These are phyloP conservation scores for Sylvia atricapilla DNA, from an alignment of 2,113 vertebrate species.

Conservation along the genomic window DNA sequence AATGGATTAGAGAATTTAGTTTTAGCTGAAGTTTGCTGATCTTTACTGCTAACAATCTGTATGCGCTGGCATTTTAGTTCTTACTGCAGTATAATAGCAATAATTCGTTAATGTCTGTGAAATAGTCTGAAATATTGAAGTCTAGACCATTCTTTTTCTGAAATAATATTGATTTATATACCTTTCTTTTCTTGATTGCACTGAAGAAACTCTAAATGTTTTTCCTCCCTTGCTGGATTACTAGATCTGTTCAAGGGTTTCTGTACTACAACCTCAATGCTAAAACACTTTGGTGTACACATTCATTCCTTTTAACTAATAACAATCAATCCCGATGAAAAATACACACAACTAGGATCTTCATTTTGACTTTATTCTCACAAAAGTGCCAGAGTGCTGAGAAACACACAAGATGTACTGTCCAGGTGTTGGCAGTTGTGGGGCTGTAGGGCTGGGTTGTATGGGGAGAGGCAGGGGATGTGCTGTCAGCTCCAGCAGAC, in stretches of 20 bases:
- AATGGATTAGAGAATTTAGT: background rate
- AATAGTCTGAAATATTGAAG: background rate
- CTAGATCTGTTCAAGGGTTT: background rate
- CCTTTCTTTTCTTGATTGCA: background rate
- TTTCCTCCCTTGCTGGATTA: background rate
- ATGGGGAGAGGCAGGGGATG: background rate
- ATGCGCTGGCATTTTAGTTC: background rate
- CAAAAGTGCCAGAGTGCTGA: background rate
- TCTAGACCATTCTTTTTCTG: background rate
- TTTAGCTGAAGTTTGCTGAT: background rate
- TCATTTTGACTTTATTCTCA: background rate
- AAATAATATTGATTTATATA: background rate
- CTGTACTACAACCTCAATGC: background rate
- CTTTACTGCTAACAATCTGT: background rate
- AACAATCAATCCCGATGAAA: background rate
- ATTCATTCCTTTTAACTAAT: background rate
- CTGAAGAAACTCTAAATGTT: background rate
- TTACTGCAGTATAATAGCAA: background rate
- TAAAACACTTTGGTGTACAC: background rate
- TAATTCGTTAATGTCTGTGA: background rate
- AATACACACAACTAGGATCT: background rate
- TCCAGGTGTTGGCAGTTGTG: background rate
- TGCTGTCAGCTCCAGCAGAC: rapidly evolving
- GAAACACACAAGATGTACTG: background rate
- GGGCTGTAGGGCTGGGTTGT: background rate